Base-by-base conservation (phyloP, 2,113 vertebrate species). In the Hylia prasina region DNA sequence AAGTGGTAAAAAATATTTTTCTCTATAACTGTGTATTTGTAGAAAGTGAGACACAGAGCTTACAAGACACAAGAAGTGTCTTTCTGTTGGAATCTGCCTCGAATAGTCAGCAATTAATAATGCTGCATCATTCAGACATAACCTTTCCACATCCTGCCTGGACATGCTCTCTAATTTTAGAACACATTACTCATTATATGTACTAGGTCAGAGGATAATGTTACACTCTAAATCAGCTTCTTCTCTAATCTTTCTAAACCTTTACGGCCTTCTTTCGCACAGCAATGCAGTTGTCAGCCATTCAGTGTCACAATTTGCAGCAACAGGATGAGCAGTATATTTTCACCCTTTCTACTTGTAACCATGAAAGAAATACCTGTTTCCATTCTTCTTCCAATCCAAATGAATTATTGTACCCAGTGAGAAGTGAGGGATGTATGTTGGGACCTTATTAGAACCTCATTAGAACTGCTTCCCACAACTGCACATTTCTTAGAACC, bases 141-240 rank as follows among this genome's bases (percentile, higher is more conserved):
- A 87, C 81, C 84, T 97, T 95, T 93, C 65, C 73, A 56, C 65
- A 71, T 82, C 39, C 57, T 89, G 64, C 35, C 82, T 84, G 78
- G 57, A 64, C 42, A 44, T 44, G 35, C 15, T 37, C 69, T 93
- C 84, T 81, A 73, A 66, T 93, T 68, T 83, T 83, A 66, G 73
- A 78, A 45, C 44, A 50, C 2, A 4, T 63, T 89, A 47, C 33
- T 85, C 51, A 51, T 89, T 94, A 37, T 17, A 5, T 51, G 21
- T 47, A 47, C 64, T 45, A 81, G 87, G 80, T 89, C 89, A 95
- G 72, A 87, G 60, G 30, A 94, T 87, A 95, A 91, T 87, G 90
- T 82, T 93, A 79, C 56, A 40, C 30, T 64, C 60, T 94, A 80
- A 90, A 96, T 86, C 83, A 75, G 42, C 90, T 73, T 50, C 81